Evolutionary conservation across 1,140 invertebrate species (phyloP), one percentile per base, ranked within the genome.

Genomic region (Cydia amplana): DNA sequence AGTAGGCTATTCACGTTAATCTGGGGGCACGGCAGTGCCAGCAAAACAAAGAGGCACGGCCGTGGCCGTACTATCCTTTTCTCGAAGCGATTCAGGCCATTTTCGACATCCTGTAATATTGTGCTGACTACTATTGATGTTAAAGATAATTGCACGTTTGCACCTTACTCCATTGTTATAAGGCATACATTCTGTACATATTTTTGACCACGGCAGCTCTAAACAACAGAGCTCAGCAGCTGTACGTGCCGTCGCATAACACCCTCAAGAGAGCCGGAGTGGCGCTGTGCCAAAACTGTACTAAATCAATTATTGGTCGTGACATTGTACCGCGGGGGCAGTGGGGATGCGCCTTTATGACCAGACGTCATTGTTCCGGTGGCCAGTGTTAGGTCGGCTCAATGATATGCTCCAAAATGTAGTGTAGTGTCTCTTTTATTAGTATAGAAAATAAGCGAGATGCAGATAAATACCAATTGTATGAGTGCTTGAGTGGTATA

Each of bases 301-400:
- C 51, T 60, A 60, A 60, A 60, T 60, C 55, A 60, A 60, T 60
- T 60, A 60, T 60, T 60, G 55, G 55, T 12, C 55, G 55, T 60
- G 18, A 23, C 55, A 60, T 60, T 60, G 51, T 55, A 12, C 7
- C 6, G 55, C 49, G 49, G 49, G 55, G 51, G 55, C 10, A 23
- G 55, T 60, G 55, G 23, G 55, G 55, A 60, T n/a, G 20, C 20
- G 55, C 20, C 55, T 23, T 60, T 60, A 60, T 60, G 16, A 12
- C 9, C 4, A 60, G 20, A 60, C 55, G 9, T 20, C 55, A 60
- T 23, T 60, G 55, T 60, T 60, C 16, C 20, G n/a, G 18, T 18
- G 49, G 6, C 49, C 49, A n/a, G 4, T 46, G 14, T 14, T 46
- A 16, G 46, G 16, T n/a, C 5, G n/a, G 49, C 46, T 14, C 49